Evolutionary conservation across 2,888 invertebrate species (phyloP), one percentile per base, ranked within the genome.

Genomic region (Himalopsyche japonica): DNA sequence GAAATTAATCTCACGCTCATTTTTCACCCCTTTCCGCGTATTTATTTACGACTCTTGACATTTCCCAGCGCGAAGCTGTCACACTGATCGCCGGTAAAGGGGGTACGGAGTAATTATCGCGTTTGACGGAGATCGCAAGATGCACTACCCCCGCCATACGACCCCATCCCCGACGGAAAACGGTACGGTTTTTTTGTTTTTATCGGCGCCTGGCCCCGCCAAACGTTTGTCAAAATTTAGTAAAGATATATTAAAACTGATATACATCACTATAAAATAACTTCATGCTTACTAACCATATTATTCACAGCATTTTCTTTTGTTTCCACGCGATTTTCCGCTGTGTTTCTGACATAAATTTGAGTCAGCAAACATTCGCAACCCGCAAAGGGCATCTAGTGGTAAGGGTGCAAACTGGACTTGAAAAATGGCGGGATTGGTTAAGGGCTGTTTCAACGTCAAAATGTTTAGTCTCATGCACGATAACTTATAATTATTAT

Each of bases 141-240:
- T 90, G 91, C 91, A 91, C 91, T 91, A 91, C 92, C 92, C 92
- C 92, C 91, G 92, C 91, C 91, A 91, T 91, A 90, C 89, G 90
- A 90, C 92, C 92, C 92, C 92, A 92, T 92, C 92, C 92, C 92
- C 86, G 77, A 76, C 89, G 89, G 88, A 86, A 88, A 85, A 84
- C 88, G 88, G 90, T 91, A 90, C 89, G 89, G 88, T 91, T 89
- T 90, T n/a, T 92, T 90, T 92, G 92, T 92, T 92, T 92, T 92
- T 92, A 90, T 90, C 91, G 91, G 90, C 90, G 27, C n/a, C 79
- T 48, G 12, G 20, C 49, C 32, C 76, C 32, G 78, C 7, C 57
- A 80, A 80, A 32, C 12, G 47, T n/a, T n/a, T 32, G 47, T 18
- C 43, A 27, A 80, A 57, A 84, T 18, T 37, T 34, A 32, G 49